Evolutionary conservation across 37 sponge, comb jelly and placozoan genomes (phyloP), one percentile per base, ranked within the genome.

Genomic region (Halichondria panicea): DNA sequence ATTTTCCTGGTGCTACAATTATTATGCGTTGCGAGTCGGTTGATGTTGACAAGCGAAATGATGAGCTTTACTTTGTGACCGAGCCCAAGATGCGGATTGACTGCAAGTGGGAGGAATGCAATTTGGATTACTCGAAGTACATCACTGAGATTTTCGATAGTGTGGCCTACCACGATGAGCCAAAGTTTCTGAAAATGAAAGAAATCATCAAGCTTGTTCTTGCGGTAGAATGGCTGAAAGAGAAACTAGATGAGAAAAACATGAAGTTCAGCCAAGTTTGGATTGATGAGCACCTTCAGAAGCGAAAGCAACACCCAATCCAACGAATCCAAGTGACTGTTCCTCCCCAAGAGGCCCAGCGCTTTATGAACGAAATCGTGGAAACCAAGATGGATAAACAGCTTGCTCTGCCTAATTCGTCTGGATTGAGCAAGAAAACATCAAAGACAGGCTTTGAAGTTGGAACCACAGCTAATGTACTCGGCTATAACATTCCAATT

Each of bases 131-230:
- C 38, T 69, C 86, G 28, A 60, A 77, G 48, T 85, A 79, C 55
- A 61, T 72, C 15, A 80, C 73, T 7, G 66, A 40, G 11, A 59
- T 79, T 6, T 81, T 50, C 53, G 56, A 57, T 28, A 70, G 65
- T 55, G 37, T 85, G 3, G 80, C 80, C 62, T 71, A 85, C 40
- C 50, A 85, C 45, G 86, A 79, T 43, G 86, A 78, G 66, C 86
- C 86, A 9, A 52, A 39, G 8, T 85, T 85, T 42, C 63, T 69
- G 19, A 78, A 85, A 28, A 61, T 85, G 74, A 46, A 71, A 41
- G 86, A 85, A 60, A 15, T 79, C 2, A n/a, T 62, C 43, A 85
- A 85, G 63, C 54, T 79, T 19, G 7, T 79, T 45, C 72, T 85
- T 33, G 73, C 60, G 4, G 37, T 46, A 31, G 79, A 78, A 66